A percentile compares a stretch with the other conserved stretches of the same genome.
Conservation (phyloP, 2,113 vertebrate species). For the Trachemys scripta region DNA sequence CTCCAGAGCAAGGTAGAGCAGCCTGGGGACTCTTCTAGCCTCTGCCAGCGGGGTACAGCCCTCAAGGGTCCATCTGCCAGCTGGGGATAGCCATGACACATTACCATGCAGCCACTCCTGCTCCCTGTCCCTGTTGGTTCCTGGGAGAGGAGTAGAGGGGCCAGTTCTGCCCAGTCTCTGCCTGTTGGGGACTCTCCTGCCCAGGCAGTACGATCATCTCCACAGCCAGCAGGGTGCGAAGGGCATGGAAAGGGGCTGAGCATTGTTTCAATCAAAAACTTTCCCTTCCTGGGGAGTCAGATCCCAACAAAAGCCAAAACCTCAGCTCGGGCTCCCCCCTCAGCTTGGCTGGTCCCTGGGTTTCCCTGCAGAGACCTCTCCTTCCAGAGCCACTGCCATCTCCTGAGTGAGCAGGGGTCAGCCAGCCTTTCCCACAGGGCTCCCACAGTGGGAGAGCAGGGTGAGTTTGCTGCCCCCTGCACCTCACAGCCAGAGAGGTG, state of each 20-base stretch:
- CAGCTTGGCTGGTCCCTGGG: too few species aligned
- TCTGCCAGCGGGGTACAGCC: background rate
- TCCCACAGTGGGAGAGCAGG: background rate
- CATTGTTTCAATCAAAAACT: background rate
- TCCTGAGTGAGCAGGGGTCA: background rate
- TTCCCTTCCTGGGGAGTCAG: too few species aligned
- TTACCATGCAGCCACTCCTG: too few species aligned
- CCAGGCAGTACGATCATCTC: background rate
- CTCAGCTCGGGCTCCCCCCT: too few species aligned
- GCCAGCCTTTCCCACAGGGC: background rate
- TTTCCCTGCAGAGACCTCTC: background rate
- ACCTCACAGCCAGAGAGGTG: accelerated
- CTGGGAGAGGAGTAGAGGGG: too few species aligned
- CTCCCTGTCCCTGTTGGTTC: too few species aligned
- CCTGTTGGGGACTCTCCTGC: too few species aligned
- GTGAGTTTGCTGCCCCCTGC: background rate
- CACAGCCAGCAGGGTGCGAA: background rate
- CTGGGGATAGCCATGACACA: background rate
- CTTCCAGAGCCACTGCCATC: background rate
- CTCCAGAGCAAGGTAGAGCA: background rate
- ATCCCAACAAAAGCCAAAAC: too few species aligned
- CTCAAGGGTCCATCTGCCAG: background rate
- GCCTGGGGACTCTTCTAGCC: background rate
- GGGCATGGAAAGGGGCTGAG: background rate
- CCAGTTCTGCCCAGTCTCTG: too few species aligned